Evolutionary conservation across 2,888 invertebrate genomes (phyloP), one percentile per base, ranked within the genome.

Genomic region (Saturnia japonica): DNA sequence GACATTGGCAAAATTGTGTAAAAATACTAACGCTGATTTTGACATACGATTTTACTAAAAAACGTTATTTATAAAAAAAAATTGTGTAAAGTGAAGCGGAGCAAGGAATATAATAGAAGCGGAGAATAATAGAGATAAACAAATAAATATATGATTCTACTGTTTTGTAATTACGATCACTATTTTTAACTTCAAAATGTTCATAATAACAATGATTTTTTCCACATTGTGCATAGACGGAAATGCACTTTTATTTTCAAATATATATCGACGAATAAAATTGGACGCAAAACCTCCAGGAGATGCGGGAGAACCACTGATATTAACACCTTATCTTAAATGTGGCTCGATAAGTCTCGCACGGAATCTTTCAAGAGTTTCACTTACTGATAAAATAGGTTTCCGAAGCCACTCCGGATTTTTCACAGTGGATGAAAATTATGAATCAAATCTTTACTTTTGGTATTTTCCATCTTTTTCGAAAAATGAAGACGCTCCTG

Each of bases 401-500:
- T 87, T 95, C 45, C 82, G 80, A 69, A 96, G 96, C 77, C 94
- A 95, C 80, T 91, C 96, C 11, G 95, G 96, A 3, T 96, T 95
- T 78, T 89, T 96, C 68, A 96, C 96, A 0, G 95, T 96, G 19
- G 93, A 96, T 79, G 90, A 94, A 73, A 87, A 85, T 6, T 93
- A 87, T 76, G 88, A 95, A 71, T 95, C 95, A 3, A 95, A 96
- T 83, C 85, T 95, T 73, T 96, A 95, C 84, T 96, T 96, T 85
- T 96, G 96, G 96, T 96, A 95, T 79, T 95, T 96, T 78, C 95
- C 95, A 22, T 90, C 95, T 0, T 88, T 91, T 78, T 87, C 84
- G 9, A 86, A 88, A 62, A 80, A 84, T 19, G 77, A 83, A 45
- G 81, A 84, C 4, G 94, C 94, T 0, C 95, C 95, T 0, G 85